Base-by-base conservation (phyloP, 2,797 vertebrate species). In the Brotogeris chrysoptera region DNA sequence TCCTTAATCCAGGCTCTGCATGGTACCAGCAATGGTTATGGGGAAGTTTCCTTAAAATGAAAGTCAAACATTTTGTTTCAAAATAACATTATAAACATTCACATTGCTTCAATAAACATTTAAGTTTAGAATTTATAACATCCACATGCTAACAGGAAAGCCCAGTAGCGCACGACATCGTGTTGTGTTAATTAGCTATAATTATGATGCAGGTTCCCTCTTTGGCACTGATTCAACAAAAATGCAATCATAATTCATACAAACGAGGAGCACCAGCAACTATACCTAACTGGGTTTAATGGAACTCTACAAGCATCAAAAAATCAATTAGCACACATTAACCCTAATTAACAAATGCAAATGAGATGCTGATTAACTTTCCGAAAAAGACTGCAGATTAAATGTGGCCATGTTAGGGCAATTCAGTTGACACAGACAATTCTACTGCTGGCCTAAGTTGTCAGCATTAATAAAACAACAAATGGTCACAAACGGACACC, bases 261-360 rank as follows among this genome's bases (percentile, higher is more conserved):
- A 92, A 98, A 98, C 36, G 94, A 98, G 96, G 90, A 98, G 96
- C 97, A 96, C 92, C 96, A 97, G 86, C 96, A 98, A 97, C 96
- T 96, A 77, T 57, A 97, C 95, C 97, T 98, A 98, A 97, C 96
- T 94, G 90, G 88, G 85, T 96, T 97, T 98, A 98, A 98, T 98
- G 97, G 96, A 97, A 98, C 97, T 96, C 94, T 98, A 98, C 96
- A 98, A 98, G 98, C 98, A 98, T 97, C 97, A 97, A 97, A 86
- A 98, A 99, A 98, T 98, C 98, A 99, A 99, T 99, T 99, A 98
- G 97, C 97, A 97, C 98, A 97, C 97, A 98, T 98, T 98, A 98
- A 98, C 98, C 97, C 98, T 98, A 98, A 98, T 98, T 98, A 98
- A 98, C 98, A 98, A 98, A 98, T 98, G 98, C 97, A 98, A 98